Evolutionary conservation across 2,797 vertebrate species (phyloP).

Genomic region (Hyperoplus lanceolatus): DNA sequence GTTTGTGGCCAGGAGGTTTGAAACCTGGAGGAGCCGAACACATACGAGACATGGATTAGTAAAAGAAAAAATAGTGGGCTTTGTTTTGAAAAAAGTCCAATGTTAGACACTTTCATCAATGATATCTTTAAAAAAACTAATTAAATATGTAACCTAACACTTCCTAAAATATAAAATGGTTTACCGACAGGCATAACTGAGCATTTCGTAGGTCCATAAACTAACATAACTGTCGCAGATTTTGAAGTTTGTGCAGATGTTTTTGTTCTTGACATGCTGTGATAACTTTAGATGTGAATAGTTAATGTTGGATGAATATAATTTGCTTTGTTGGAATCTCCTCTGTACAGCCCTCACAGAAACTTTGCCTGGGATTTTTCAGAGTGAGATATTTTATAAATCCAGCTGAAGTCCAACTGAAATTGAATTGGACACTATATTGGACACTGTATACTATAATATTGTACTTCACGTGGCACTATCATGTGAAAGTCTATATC

Average conservation of each 20-base stretch:
- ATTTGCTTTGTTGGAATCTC: neutral
- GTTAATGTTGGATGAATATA: neutral
- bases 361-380: neutral
- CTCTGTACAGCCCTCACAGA: neutral
- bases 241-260: neutral
- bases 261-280: neutral
- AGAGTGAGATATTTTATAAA: neutral
- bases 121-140: too few relatives aligned
- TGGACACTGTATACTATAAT: neutral
- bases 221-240: neutral
- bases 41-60: constrained; percentile 17
- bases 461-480: neutral
- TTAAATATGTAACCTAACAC: too few relatives aligned
- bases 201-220: neutral
- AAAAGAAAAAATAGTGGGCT: neutral
- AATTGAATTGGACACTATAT: neutral
- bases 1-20: constrained; percentile 95
- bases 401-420: neutral
- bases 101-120: neutral
- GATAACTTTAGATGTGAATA: neutral
- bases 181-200: neutral
- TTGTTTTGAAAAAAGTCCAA: neutral
- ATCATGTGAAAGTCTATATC: neutral
- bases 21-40: constrained; percentile 84
- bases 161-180: neutral